These are phyloP conservation scores for Chirona hameri DNA, from an alignment of 2,888 invertebrate species.

Conservation along the genomic window DNA sequence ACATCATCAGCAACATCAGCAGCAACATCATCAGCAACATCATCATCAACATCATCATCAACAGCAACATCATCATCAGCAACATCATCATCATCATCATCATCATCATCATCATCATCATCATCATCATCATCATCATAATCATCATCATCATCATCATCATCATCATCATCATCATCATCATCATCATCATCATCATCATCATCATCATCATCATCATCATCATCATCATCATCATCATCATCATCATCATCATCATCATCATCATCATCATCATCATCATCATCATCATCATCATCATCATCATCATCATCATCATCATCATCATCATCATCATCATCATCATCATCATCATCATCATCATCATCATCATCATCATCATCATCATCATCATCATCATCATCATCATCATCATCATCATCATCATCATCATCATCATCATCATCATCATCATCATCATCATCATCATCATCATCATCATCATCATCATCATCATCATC, in stretches of 20 bases:
- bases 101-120: no score
- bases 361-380: not conserved
- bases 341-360: not conserved
- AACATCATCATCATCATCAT: no score
- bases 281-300: not conserved
- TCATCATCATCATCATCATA: no score
- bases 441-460: conserved; percentile 7
- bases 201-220: not conserved
- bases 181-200: conserved; percentile 2
- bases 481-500: not conserved
- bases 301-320: not conserved
- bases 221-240: not conserved
- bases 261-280: not conserved
- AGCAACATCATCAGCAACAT: no score
- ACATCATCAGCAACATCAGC: no score
- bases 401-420: not conserved
- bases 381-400: not conserved
- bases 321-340: conserved; percentile 26
- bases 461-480: conserved; percentile 5
- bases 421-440: not conserved
- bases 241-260: not conserved
- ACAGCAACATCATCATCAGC: no score
- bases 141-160: no score
- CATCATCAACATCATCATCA: no score
- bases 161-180: not conserved